A percentile compares a stretch with the other conserved stretches of the same genome.
phyloP scores from a whole-genome alignment of 2,797 vertebrate genomes.

The Cyclura pinguis region DNA sequence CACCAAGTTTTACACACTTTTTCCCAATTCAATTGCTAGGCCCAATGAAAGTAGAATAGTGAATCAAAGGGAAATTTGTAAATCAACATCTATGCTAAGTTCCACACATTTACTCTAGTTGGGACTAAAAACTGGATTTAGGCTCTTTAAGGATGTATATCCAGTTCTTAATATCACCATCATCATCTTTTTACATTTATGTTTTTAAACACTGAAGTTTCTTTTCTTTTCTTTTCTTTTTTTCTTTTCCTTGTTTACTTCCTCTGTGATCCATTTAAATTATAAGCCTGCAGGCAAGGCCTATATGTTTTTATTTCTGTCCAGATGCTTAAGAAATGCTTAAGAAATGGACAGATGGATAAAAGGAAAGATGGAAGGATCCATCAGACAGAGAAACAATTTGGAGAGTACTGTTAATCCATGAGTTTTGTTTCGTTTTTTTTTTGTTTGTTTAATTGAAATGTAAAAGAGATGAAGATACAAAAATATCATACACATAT shows the following conservation, averaged over 20 bases:
- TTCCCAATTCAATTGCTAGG: too few species aligned
- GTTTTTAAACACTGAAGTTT: not conserved
- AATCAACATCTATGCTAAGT: too few species aligned
- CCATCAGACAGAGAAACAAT: not conserved
- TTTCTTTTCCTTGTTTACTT: not conserved
- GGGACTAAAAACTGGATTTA: too few species aligned
- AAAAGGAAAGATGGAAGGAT: not conserved
- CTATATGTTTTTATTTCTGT: not conserved
- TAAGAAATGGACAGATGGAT: not conserved
- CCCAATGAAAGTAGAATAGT: too few species aligned
- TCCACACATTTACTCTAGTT: too few species aligned
- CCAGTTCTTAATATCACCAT: not conserved
- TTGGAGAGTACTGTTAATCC: constrained; percentile 1
- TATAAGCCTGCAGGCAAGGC: not conserved
- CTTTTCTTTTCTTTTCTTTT: not conserved
- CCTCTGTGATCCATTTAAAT: not conserved
- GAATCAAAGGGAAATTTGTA: too few species aligned
- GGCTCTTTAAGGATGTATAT: not conserved
- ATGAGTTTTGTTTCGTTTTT: too few species aligned
- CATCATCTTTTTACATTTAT: not conserved
- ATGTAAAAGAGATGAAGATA: not conserved
- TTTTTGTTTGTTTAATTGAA: not conserved
- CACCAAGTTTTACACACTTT: not conserved
- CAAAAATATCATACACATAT: not conserved
- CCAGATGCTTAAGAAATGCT: not conserved